Percentiles rank a stretch among this genome's conserved stretches.
Evolutionary conservation across 2,888 invertebrate species (phyloP).

Genomic region (Eurytoma californica): DNA sequence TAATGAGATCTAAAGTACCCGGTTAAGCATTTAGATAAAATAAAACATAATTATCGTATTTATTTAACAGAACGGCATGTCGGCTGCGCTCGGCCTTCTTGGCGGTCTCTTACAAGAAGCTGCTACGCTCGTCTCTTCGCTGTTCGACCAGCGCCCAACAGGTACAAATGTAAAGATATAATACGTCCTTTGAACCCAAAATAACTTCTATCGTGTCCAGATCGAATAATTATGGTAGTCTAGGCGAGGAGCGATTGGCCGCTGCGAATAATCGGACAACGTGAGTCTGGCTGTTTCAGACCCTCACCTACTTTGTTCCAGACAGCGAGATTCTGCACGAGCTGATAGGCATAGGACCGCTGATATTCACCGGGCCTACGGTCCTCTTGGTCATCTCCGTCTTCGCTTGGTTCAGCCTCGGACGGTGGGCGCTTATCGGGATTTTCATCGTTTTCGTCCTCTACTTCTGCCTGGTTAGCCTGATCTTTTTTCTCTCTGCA

Average conservation of each 20-base stretch:
- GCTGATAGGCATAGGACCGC: slow-evolving; percentile 75
- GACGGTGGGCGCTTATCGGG: slow-evolving; percentile 76
- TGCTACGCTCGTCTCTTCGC: slow-evolving; percentile 65
- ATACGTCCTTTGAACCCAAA: background rate
- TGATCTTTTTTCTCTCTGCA: slow-evolving; percentile 6
- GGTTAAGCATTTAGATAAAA: background rate
- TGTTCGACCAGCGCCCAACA: slow-evolving; percentile 63
- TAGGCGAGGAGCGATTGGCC: background rate
- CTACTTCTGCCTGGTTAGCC: slow-evolving; percentile 63
- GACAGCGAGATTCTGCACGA: slow-evolving; percentile 77
- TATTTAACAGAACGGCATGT: slow-evolving; percentile 66
- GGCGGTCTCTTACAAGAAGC: slow-evolving; percentile 68
- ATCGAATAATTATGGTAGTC: background rate
- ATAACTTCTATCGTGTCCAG: background rate
- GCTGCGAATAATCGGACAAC: slow-evolving; percentile 36
- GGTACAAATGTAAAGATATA: slow-evolving; percentile 50
- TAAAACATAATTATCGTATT: slow-evolving; percentile 1
- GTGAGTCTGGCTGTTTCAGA: slow-evolving; percentile 68
- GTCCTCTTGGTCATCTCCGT: slow-evolving; percentile 74
- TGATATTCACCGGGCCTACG: slow-evolving; percentile 76
- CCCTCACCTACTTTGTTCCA: slow-evolving; percentile 71
- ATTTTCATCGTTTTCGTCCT: slow-evolving; percentile 75
- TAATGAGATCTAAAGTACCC: background rate
- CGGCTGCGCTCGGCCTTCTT: slow-evolving; percentile 69
- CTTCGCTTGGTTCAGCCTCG: slow-evolving; percentile 76